phyloP scores from a whole-genome alignment of 2,888 invertebrate species.

The Glomeris marginata region DNA sequence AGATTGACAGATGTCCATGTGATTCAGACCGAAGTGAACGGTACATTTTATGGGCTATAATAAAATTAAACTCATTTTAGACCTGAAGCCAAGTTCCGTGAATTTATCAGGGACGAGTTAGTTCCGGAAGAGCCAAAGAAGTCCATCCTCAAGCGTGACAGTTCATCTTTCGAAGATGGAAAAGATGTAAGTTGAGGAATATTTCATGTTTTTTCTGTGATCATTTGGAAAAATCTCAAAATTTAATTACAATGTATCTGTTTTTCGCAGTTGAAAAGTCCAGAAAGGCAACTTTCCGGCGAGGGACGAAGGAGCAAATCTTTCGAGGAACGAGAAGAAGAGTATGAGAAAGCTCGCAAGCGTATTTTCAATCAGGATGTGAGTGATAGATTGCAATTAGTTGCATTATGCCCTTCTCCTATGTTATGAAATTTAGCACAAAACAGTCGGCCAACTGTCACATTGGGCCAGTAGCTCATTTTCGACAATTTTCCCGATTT shows the following conservation, averaged over 20 bases:
- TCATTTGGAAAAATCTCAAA: constrained; percentile 30
- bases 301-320: constrained; percentile 61
- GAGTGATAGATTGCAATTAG: constrained; percentile 17
- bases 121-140: constrained; percentile 51
- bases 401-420: background rate
- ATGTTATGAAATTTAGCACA: constrained; percentile 1
- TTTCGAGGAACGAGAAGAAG: constrained; percentile 79
- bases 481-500: constrained; percentile 1
- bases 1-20: constrained; percentile 12
- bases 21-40: too few relatives aligned
- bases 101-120: constrained; percentile 48
- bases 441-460: background rate
- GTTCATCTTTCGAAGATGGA: constrained; percentile 62
- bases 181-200: constrained; percentile 18
- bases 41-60: too few relatives aligned
- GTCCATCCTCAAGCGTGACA: constrained; percentile 69
- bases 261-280: constrained; percentile 31
- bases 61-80: constrained; percentile 19
- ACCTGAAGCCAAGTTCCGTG: constrained; percentile 55
- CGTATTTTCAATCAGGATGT: constrained; percentile 62
- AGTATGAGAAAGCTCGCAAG: constrained; percentile 67
- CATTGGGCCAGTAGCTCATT: background rate
- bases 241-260: too few relatives aligned
- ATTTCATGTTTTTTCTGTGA: constrained; percentile 10
- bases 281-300: constrained; percentile 44